These are phyloP conservation scores for Acrocephalus arundinaceus DNA, from an alignment of 2,113 vertebrate genomes.

Conservation along the genomic window DNA sequence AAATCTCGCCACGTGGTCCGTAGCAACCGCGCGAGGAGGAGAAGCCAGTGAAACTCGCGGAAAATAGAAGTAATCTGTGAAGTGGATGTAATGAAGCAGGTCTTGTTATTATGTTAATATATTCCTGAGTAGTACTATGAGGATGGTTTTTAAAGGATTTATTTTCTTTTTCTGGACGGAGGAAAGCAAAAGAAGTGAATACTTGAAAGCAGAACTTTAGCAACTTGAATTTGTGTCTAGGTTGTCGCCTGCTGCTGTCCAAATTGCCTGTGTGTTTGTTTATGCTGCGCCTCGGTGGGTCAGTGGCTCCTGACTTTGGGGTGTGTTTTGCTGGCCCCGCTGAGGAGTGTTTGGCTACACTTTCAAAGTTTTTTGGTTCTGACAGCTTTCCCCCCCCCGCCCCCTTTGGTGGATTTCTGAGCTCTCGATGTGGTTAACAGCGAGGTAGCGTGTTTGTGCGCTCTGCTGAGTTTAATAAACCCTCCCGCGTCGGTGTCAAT, in stretches of 20 bases:
- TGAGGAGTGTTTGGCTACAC: neutral
- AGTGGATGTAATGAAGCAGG: neutral
- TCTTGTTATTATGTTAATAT: neutral
- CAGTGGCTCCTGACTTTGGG: neutral
- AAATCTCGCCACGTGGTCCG: constrained; percentile 10
- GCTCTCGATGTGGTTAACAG: accelerated
- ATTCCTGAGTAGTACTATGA: neutral
- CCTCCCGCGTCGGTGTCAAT: neutral
- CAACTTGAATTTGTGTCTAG: neutral
- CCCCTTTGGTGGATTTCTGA: accelerated
- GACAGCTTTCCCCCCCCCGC: neutral
- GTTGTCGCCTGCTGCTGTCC: neutral
- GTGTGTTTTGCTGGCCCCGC: neutral
- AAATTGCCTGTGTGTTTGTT: neutral
- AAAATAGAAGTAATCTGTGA: neutral
- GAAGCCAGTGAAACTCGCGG: neutral
- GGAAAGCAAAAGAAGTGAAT: neutral
- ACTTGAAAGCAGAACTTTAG: neutral
- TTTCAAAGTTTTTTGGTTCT: neutral
- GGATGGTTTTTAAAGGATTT: neutral
- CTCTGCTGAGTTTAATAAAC: neutral
- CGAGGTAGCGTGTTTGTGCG: neutral
- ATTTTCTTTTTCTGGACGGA: neutral
- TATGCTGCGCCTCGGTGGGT: neutral
- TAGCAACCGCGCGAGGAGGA: neutral